A percentile compares a stretch with the other conserved stretches of the same genome.
Conservation (phyloP, 2,797 vertebrate species). For the Danio albolineatus region DNA sequence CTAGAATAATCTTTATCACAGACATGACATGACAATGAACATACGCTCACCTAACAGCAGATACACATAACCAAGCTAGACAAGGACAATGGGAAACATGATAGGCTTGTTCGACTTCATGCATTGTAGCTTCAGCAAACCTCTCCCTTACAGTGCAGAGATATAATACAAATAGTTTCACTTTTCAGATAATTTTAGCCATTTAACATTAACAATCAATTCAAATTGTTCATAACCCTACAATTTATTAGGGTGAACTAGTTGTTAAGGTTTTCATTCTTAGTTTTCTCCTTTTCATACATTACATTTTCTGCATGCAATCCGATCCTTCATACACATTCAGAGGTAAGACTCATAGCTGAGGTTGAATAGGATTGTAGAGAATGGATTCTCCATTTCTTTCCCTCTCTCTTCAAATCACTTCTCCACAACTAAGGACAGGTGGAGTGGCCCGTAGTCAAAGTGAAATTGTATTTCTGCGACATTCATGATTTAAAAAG, state of each 20-base stretch:
- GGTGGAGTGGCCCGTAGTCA: constrained; percentile 68
- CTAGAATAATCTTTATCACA: too few species aligned
- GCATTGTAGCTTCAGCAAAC: too few species aligned
- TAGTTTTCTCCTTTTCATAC: constrained; percentile 3
- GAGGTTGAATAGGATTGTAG: constrained; percentile 14
- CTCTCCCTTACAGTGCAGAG: too few species aligned
- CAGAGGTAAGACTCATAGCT: neutral
- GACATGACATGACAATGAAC: too few species aligned
- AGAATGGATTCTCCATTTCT: constrained; percentile 28
- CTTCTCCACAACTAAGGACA: constrained; percentile 28
- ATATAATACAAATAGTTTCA: neutral
- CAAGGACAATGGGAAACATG: too few species aligned
- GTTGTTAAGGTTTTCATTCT: neutral
- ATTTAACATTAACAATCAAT: neutral
- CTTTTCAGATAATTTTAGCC: too few species aligned
- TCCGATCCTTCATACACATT: neutral
- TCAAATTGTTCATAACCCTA: neutral
- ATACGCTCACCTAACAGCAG: too few species aligned
- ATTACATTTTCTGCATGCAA: neutral
- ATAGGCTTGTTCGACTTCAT: too few species aligned
- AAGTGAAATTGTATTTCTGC: constrained; percentile 82
- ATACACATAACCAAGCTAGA: too few species aligned
- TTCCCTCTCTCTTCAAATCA: constrained; percentile 32
- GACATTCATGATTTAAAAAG: constrained; percentile 57
- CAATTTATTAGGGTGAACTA: neutral